phyloP scores from a whole-genome alignment of 2,113 vertebrate genomes.

The Bettongia penicillata region DNA sequence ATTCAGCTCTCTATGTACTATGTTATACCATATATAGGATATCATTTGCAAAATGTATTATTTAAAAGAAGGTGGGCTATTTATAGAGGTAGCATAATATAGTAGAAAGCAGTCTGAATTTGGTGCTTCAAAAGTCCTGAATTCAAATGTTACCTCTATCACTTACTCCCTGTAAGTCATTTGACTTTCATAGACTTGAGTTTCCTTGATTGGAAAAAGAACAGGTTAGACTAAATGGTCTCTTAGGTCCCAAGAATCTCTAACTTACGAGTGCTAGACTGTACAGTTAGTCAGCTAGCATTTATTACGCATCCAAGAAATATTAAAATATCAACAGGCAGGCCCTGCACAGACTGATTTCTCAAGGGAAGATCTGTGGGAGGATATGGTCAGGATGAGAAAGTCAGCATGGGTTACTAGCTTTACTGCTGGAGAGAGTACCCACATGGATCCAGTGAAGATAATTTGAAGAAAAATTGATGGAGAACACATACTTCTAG shows the following conservation, averaged over 20 bases:
- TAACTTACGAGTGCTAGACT: not conserved
- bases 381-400: not conserved
- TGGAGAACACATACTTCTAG: not conserved
- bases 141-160: not conserved
- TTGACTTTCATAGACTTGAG: not conserved
- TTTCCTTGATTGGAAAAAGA: not conserved
- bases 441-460: not conserved
- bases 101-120: no score
- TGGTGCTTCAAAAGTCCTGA: no score
- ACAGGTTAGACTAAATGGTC: not conserved
- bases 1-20: not conserved
- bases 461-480: not conserved
- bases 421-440: not conserved
- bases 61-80: not conserved
- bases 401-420: not conserved
- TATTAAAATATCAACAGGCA: not conserved
- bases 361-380: not conserved
- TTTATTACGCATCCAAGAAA: not conserved
- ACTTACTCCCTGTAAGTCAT: not conserved
- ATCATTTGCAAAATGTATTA: not conserved
- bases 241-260: not conserved
- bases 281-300: not conserved
- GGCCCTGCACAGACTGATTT: not conserved
- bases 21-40: not conserved
- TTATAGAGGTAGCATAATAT: not conserved